Percentiles rank a stretch among this genome's conserved stretches.
These are phyloP conservation scores for Mylabris sibirica DNA, from an alignment of 2,888 invertebrate species.

Conservation along the genomic window DNA sequence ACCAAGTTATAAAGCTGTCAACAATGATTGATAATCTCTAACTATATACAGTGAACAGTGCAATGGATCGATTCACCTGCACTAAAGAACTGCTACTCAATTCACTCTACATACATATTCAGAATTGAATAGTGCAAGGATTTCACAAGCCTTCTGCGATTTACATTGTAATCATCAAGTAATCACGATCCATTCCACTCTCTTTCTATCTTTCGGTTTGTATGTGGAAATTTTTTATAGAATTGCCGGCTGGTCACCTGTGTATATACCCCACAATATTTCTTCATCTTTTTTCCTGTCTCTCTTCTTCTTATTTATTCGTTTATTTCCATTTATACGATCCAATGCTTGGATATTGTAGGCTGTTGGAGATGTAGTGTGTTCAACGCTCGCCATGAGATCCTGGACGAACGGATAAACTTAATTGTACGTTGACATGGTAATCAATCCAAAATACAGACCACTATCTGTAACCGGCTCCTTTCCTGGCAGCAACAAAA, in stretches of 20 bases:
- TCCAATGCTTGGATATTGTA: not conserved
- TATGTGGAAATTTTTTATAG: not conserved
- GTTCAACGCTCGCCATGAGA: slow-evolving; percentile 34
- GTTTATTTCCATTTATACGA: slow-evolving; percentile 14
- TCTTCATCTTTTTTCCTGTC: slow-evolving; percentile 14
- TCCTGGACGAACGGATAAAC: slow-evolving; percentile 28
- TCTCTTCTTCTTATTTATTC: slow-evolving; percentile 4
- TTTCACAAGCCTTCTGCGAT: slow-evolving; percentile 35
- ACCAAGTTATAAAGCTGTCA: slow-evolving; percentile 57
- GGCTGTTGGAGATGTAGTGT: slow-evolving; percentile 30
- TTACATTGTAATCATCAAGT: slow-evolving; percentile 50
- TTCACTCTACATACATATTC: slow-evolving; percentile 9
- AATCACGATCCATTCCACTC: slow-evolving; percentile 42
- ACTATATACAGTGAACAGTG: slow-evolving; percentile 46
- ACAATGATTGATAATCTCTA: slow-evolving; percentile 55
- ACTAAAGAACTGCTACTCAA: slow-evolving; percentile 23
- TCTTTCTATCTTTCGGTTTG: slow-evolving; percentile 5
- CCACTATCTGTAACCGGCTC: slow-evolving; percentile 9
- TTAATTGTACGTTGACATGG: slow-evolving; percentile 35
- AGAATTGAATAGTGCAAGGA: slow-evolving; percentile 24
- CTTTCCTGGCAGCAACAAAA: not conserved
- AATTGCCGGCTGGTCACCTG: not conserved
- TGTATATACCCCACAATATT: not conserved
- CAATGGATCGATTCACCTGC: slow-evolving; percentile 36
- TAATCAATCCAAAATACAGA: slow-evolving; percentile 32